phyloP scores from a whole-genome alignment of 2,888 invertebrate species.

The Dynastes maya region DNA sequence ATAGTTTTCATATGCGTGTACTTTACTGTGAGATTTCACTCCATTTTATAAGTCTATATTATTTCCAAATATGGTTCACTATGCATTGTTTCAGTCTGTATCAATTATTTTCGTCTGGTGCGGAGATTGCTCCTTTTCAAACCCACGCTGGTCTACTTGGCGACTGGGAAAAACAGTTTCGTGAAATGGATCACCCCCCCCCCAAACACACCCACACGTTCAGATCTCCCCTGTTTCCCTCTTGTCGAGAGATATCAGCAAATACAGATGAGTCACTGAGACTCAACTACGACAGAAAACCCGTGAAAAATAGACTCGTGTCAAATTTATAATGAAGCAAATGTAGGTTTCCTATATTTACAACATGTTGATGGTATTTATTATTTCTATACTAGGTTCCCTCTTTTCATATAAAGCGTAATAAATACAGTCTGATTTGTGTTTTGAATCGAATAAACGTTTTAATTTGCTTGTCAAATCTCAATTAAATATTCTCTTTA shows the following conservation, averaged over 20 bases:
- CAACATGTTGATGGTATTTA: no score
- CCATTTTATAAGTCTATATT: neutral
- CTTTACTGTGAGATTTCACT: no score
- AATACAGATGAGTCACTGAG: constrained; percentile 26
- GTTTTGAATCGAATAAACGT: no score
- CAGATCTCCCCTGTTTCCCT: neutral
- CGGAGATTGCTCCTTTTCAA: constrained; percentile 1
- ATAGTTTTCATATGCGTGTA: no score
- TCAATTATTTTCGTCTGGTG: constrained; percentile 19
- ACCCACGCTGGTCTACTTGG: constrained; percentile 28
- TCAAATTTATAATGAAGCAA: constrained; percentile 3
- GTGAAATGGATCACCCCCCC: constrained; percentile 9
- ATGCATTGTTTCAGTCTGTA: neutral
- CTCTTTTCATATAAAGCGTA: no score
- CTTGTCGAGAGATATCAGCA: constrained; percentile 13
- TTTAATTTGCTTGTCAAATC: no score
- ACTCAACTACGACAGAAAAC: constrained; percentile 8
- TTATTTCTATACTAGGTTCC: no score
- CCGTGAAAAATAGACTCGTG: neutral
- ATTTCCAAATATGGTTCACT: neutral
- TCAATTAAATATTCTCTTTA: no score
- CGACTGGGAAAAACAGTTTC: constrained; percentile 28
- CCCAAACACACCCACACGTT: constrained; percentile 11
- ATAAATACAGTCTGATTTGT: no score
- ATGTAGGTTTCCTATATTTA: no score